phyloP scores from a whole-genome alignment of 1,140 invertebrate genomes.

The Anoplophora glabripennis region DNA sequence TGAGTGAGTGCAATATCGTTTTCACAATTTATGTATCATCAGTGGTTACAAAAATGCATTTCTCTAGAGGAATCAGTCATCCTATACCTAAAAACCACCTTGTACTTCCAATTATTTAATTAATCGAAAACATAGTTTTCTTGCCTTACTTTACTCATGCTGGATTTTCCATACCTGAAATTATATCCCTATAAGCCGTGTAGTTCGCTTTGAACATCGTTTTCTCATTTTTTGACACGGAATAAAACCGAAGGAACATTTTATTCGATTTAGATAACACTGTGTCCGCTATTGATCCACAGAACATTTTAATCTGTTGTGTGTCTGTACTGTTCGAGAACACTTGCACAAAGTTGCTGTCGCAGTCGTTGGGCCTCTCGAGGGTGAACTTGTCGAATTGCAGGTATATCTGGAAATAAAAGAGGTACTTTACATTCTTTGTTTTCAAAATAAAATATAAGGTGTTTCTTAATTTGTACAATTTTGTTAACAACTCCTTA shows the following conservation, averaged over 20 bases:
- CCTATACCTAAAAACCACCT: too few species aligned
- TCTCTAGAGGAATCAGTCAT: too few species aligned
- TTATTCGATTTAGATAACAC: conserved; percentile 57
- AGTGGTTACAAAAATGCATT: too few species aligned
- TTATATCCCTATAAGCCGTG: conserved; percentile 67
- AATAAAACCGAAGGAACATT: conserved; percentile 69
- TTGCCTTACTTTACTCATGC: too few species aligned
- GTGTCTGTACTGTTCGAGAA: conserved; percentile 67
- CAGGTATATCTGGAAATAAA: conserved; percentile 66
- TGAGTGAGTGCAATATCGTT: too few species aligned
- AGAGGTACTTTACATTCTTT: too few species aligned
- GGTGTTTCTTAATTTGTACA: too few species aligned
- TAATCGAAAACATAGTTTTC: too few species aligned
- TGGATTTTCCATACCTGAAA: conserved; percentile 18
- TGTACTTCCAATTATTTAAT: too few species aligned
- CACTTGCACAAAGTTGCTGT: conserved; percentile 77
- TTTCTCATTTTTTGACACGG: conserved; percentile 61
- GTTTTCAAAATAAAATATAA: too few species aligned
- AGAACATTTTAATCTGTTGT: conserved; percentile 64
- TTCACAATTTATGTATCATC: too few species aligned
- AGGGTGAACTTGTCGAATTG: conserved; percentile 67
- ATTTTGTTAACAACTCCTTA: too few species aligned
- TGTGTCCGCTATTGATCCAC: conserved; percentile 74
- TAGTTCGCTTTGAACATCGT: conserved; percentile 69
- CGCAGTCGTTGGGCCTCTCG: conserved; percentile 76